Conservation (phyloP, 1,140 invertebrate genomes). For the Rhopalosiphum maidis region DNA sequence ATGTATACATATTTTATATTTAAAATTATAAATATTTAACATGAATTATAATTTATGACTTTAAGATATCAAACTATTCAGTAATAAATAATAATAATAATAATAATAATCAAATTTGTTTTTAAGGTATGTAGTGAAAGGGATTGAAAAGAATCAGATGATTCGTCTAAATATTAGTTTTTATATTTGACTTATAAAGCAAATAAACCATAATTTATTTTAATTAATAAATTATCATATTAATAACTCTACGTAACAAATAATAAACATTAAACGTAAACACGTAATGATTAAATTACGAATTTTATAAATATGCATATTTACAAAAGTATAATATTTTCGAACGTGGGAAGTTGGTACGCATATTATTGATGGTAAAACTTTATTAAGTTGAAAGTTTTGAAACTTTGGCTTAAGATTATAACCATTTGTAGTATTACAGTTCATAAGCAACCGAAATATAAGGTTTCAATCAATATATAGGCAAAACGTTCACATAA, state of each 20-base stretch:
- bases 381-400: background rate
- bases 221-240: background rate
- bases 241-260: background rate
- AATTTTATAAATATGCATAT: background rate
- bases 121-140: background rate
- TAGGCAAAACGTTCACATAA: background rate
- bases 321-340: background rate
- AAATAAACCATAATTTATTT: background rate
- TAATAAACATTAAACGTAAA: background rate
- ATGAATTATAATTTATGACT: background rate
- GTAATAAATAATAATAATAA: background rate
- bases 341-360: background rate
- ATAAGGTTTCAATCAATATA: conserved; percentile 16
- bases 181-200: background rate
- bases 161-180: background rate
- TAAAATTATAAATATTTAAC: background rate
- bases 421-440: background rate
- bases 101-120: background rate
- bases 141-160: background rate
- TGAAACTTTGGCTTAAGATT: background rate
- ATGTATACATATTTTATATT: background rate
- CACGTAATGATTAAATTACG: background rate
- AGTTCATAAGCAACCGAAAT: background rate
- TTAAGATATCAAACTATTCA: background rate
- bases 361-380: background rate